Conservation (phyloP, 2,797 vertebrate species). For the Novumbra hubbsi region DNA sequence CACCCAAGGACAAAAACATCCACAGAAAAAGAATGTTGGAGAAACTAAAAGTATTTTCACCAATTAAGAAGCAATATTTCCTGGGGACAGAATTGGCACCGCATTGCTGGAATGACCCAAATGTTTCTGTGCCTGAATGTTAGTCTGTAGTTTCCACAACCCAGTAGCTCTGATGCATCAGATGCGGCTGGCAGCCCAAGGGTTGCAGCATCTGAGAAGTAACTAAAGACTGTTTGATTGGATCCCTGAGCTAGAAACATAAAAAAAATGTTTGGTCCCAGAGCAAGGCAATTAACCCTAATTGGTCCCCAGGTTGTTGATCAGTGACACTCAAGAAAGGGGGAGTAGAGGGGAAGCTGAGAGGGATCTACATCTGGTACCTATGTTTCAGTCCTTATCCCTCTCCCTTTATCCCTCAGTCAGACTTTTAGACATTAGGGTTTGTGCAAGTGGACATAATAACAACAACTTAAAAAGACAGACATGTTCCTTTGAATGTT, state of each 20-base stretch:
- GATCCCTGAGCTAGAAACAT: not conserved
- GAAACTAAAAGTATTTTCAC: no score
- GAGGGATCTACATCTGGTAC: not conserved
- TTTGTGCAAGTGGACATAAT: not conserved
- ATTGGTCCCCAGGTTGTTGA: not conserved
- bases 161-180: not conserved
- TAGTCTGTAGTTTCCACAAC: not conserved
- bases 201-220: no score
- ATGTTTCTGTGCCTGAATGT: not conserved
- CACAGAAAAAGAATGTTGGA: no score
- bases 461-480: not conserved
- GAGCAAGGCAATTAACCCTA: no score
- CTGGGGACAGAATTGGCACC: no score
- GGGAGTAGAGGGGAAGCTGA: slow-evolving; percentile 28
- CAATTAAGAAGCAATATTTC: no score
- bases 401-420: not conserved
- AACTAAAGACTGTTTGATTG: no score
- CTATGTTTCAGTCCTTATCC: not conserved
- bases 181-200: not conserved
- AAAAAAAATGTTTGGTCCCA: no score
- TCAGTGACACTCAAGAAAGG: not conserved
- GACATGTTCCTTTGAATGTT: not conserved
- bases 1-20: no score
- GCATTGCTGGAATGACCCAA: no score
- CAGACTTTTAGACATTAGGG: not conserved